Percentiles rank a stretch among this genome's conserved stretches.
Evolutionary conservation across 2,888 invertebrate species (phyloP).

Genomic region (Lumbricus terrestris): DNA sequence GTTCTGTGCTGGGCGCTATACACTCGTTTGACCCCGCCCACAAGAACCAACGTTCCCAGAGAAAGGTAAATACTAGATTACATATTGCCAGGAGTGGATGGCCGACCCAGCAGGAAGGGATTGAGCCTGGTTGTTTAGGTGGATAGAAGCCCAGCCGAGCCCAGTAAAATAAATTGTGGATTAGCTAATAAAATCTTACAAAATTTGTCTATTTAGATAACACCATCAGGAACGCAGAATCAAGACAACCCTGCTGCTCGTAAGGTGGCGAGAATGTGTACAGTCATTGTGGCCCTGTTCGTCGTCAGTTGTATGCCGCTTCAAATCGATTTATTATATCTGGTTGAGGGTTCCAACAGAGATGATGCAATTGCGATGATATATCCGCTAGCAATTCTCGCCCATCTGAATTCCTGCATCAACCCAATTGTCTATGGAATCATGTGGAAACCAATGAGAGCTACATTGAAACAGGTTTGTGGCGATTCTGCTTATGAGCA

Average conservation of each 20-base stretch:
- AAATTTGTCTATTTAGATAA: background rate
- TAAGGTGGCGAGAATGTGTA: background rate
- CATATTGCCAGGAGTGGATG: no score
- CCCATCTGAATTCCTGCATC: background rate
- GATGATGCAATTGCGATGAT: background rate
- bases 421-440: constrained; percentile 4
- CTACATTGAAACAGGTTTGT: background rate
- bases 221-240: background rate
- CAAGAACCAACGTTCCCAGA: no score
- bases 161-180: no score
- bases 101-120: no score
- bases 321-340: background rate
- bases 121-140: no score
- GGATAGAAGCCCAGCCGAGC: no score
- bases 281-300: background rate
- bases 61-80: no score
- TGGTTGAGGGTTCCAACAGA: background rate
- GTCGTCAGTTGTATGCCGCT: background rate
- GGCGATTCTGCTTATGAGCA: background rate
- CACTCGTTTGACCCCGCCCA: no score
- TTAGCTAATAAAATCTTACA: no score
- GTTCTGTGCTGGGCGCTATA: no score
- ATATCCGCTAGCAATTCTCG: background rate
- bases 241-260: background rate
- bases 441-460: constrained; percentile 16